Evolutionary conservation across 2,888 invertebrate genomes (phyloP), one percentile per base, ranked within the genome.

Genomic region (Holacanthella duospinosa): DNA sequence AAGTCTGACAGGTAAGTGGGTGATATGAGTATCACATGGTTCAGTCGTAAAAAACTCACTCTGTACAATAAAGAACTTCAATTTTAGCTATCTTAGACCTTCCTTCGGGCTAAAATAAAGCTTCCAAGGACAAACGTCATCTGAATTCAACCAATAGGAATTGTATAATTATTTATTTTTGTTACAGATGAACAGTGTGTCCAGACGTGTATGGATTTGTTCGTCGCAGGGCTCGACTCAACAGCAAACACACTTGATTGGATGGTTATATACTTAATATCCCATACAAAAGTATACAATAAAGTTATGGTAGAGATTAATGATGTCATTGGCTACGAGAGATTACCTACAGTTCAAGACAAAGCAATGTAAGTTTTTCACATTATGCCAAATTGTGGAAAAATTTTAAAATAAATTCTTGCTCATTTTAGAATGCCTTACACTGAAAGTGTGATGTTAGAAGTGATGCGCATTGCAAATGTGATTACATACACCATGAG

Each of bases 141-240:
- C n/a, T n/a, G n/a, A n/a, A n/a, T n/a, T 43, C 16, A 16, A 43
- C 19, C 19, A 43, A 16, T 16, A 16, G 19, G 19, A 43, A 43
- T n/a, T n/a, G n/a, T 9, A 53, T 12, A 48, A 27, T 21, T 48
- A 27, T 60, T 53, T n/a, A 29, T 29, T 24, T n/a, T 29, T 44
- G 36, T 28, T 29, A 16, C 24, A 61, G 61, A 61, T 61, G 57
- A 1, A 4, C 61, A 61, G 26, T 61, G 61, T 21, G 25, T 61
- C 3, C 61, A 61, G 48, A 61, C 61, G 1, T 61, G 61, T 24
- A 61, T 61, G 61, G 61, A 61, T 44, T 48, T 61, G 25, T 61
- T 61, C 28, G 48, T 61, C n/a, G 61, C 61, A 48, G 61, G 61
- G 1, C 48, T 61, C 24, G 61, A 61, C 61, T 57, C 57, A n/a